Evolutionary conservation across 2,797 vertebrate species (phyloP).

Genomic region (Chiloscyllium punctatum): DNA sequence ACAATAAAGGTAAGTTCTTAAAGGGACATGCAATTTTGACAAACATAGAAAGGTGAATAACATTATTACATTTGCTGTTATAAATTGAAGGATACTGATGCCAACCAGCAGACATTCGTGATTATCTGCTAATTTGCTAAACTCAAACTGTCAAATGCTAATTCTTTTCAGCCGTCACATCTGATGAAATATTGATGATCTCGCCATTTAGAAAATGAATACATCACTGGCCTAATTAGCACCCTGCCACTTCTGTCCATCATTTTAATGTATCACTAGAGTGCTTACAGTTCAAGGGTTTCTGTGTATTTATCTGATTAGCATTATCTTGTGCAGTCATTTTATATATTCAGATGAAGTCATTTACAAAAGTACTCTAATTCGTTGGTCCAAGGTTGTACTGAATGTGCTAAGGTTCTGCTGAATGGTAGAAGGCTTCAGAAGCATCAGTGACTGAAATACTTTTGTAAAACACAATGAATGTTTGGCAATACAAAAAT

Average conservation of each 20-base stretch:
- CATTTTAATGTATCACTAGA: conserved; percentile 53
- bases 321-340: conserved; percentile 46
- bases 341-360: conserved; percentile 41
- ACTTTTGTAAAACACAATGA: not conserved
- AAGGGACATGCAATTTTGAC: not conserved
- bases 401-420: not conserved
- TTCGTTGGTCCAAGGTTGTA: not conserved
- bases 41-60: not conserved
- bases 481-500: not conserved
- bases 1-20: not conserved
- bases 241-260: conserved; percentile 56
- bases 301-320: conserved; percentile 43
- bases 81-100: conserved; percentile 57
- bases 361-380: not conserved
- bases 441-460: not conserved
- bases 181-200: conserved; percentile 63
- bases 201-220: conserved; percentile 60
- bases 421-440: not conserved
- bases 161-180: conserved; percentile 58
- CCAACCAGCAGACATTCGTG: conserved; percentile 53
- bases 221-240: conserved; percentile 61
- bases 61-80: conserved; percentile 52
- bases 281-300: conserved; percentile 45
- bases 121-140: conserved; percentile 54
- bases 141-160: conserved; percentile 53